Evolutionary conservation across 2,888 invertebrate species (phyloP).

Genomic region (Chelonus formosanus): DNA sequence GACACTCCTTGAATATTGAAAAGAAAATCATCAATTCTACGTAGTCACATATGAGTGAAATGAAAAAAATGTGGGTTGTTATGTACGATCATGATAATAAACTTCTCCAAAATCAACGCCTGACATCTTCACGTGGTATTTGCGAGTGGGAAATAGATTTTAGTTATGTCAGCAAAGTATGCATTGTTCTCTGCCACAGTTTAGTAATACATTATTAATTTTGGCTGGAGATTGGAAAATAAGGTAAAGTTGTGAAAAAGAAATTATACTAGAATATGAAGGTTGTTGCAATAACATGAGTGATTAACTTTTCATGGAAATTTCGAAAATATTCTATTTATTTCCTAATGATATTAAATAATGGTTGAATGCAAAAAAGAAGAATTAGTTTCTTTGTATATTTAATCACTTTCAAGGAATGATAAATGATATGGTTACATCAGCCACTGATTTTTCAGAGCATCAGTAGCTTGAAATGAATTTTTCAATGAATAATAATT

Average conservation of each 20-base stretch:
- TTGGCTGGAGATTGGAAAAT: not conserved
- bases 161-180: conserved; percentile 1
- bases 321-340: no score
- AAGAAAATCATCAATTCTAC: conserved; percentile 33
- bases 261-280: not conserved
- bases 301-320: no score
- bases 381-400: no score
- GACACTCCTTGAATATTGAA: conserved; percentile 48
- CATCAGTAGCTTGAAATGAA: no score
- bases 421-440: no score
- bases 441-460: no score
- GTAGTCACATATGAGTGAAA: conserved; percentile 25
- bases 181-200: not conserved
- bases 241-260: not conserved
- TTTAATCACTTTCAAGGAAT: no score
- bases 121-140: not conserved
- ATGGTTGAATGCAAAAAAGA: no score
- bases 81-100: conserved; percentile 21
- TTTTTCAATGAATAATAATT: no score
- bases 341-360: no score
- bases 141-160: conserved; percentile 15
- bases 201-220: not conserved
- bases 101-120: conserved; percentile 16
- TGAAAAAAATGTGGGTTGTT: conserved; percentile 21
- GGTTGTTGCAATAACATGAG: no score